phyloP scores from a whole-genome alignment of 2,113 vertebrate genomes.

The Myodes glareolus region DNA sequence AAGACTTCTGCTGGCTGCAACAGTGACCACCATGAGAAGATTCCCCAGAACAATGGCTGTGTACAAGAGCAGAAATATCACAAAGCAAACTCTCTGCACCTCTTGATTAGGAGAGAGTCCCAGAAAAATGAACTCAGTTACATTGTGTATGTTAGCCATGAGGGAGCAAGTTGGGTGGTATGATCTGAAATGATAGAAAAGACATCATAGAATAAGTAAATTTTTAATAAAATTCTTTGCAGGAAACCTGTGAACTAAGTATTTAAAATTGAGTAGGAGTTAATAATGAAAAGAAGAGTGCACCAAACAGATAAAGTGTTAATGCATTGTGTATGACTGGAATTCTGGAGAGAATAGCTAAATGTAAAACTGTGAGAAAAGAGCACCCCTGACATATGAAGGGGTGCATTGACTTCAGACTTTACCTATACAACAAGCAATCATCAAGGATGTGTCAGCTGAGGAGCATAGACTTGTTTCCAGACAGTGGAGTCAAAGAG shows the following conservation, averaged over 20 bases:
- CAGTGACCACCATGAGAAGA: conserved; percentile 43
- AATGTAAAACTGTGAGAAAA: neutral
- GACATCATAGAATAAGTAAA: neutral
- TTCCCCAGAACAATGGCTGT: conserved; percentile 55
- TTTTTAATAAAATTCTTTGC: neutral
- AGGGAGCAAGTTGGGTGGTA: neutral
- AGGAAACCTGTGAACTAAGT: neutral
- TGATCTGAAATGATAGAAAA: conserved; percentile 36
- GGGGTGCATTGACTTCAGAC: neutral
- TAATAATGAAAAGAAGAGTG: neutral
- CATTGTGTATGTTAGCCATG: conserved; percentile 35
- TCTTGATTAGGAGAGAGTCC: neutral
- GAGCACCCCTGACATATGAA: neutral
- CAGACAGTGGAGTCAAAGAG: neutral
- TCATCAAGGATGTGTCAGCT: neutral
- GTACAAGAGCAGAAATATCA: conserved; percentile 53
- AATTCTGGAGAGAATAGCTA: neutral
- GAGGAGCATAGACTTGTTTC: neutral
- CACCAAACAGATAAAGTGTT: neutral
- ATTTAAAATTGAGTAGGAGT: neutral
- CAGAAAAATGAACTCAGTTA: conserved; percentile 72
- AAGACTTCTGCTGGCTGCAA: conserved; percentile 54
- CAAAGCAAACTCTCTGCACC: conserved; percentile 56
- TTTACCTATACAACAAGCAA: neutral
- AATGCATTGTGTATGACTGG: neutral